These are phyloP conservation scores for Taeniopygia guttata DNA, from an alignment of 2,797 vertebrate genomes.

Conservation along the genomic window DNA sequence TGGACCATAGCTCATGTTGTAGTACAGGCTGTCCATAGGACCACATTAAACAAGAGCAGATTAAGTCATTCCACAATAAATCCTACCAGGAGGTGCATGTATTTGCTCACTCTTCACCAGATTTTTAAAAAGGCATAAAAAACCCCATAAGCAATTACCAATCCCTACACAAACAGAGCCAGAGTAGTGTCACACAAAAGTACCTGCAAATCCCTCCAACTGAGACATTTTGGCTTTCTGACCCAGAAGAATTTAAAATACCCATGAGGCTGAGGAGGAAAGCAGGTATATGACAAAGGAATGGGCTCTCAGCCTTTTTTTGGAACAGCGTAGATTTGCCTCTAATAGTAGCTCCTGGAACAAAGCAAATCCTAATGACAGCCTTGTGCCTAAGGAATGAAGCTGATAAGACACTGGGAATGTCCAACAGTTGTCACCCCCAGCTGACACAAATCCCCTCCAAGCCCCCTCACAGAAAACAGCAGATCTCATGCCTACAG, in stretches of 20 bases:
- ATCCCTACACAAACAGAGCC: background rate
- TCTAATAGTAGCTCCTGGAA: background rate
- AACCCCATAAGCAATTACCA: background rate
- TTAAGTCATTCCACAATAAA: background rate
- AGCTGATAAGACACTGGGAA: constrained; percentile 3
- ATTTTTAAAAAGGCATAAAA: background rate
- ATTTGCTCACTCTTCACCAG: background rate
- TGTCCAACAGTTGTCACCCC: constrained; percentile 38
- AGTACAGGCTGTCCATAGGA: background rate
- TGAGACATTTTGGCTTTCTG: background rate
- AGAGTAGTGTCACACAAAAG: background rate
- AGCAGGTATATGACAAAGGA: background rate
- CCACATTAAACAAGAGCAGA: background rate
- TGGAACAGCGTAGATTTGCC: background rate
- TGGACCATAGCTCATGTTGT: background rate
- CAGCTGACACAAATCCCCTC: constrained; percentile 24
- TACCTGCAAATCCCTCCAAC: background rate
- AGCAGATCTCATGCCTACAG: background rate
- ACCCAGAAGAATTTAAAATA: background rate
- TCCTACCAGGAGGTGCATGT: background rate
- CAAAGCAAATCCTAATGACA: background rate
- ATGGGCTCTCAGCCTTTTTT: background rate
- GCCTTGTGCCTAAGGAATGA: background rate
- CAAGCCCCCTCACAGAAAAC: background rate
- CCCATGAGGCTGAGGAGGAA: background rate